Conservation (phyloP, 2,888 invertebrate species). For the Entomobrya multifasciata region DNA sequence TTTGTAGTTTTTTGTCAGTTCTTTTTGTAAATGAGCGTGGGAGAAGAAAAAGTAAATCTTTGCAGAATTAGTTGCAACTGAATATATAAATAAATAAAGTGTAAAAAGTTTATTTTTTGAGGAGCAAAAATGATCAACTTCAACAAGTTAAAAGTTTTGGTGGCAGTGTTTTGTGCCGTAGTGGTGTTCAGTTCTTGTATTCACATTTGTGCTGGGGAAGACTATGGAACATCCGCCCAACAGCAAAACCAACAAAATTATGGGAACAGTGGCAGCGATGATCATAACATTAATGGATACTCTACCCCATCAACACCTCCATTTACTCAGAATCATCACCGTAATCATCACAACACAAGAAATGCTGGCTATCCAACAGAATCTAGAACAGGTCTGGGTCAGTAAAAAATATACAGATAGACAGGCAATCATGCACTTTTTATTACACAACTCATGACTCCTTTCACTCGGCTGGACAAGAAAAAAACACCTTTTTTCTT, state of each 20-base stretch:
- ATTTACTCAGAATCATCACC: constrained; percentile 62
- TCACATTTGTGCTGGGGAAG: constrained; percentile 30
- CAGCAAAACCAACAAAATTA: constrained; percentile 47
- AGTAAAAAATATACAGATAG: too few species aligned
- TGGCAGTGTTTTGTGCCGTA: constrained; percentile 41
- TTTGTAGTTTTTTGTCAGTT: not conserved
- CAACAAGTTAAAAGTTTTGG: constrained; percentile 61
- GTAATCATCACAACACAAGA: constrained; percentile 55
- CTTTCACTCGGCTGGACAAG: too few species aligned
- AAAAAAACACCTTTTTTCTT: too few species aligned
- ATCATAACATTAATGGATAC: constrained; percentile 58
- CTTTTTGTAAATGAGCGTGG: constrained; percentile 12
- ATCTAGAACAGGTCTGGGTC: constrained; percentile 69
- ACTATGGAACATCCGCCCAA: too few species aligned
- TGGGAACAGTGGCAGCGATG: constrained; percentile 46
- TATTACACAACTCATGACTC: constrained; percentile 24
- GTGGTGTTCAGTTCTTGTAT: constrained; percentile 58
- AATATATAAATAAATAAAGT: not conserved
- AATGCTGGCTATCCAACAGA: constrained; percentile 56
- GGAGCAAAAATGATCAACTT: constrained; percentile 57
- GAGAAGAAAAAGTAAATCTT: too few species aligned
- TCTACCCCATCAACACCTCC: constrained; percentile 57
- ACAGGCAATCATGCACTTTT: constrained; percentile 38
- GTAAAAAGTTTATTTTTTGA: not conserved
- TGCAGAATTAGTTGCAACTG: too few species aligned